Evolutionary conservation across 1,140 invertebrate species (phyloP), one percentile per base, ranked within the genome.

Genomic region (Schlechtendalia chinensis): DNA sequence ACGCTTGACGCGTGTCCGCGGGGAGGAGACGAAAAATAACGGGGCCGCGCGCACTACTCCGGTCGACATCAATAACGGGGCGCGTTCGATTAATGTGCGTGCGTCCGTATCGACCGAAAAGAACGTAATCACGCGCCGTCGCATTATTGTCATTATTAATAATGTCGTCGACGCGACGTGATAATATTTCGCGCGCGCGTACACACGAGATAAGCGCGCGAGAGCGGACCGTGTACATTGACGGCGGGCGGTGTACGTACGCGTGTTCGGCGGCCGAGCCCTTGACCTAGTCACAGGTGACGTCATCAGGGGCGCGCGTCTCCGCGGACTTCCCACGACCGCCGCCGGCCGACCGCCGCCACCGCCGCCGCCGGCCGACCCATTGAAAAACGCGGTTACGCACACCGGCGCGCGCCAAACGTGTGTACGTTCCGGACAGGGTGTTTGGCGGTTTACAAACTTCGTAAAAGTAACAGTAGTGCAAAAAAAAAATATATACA

Each of bases 281-380:
- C 75, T 79, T 79, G 75, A 79, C 75, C 75, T 79, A 79, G 75
- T 79, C 75, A 32, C 56, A 79, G 75, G 75, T 79, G 75, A 79
- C 75, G 75, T 63, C 75, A 79, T 79, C 58, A 63, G 75, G 75
- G 75, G 75, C 75, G 58, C 22, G 39, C 59, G 39, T 79, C 39
- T 58, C 75, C 58, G 75, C 58, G 56, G 54, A 47, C 75, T 61
- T n/a, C 14, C 75, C 32, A 59, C 72, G 29, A 22, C 39, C 22
- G 19, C 12, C 12, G 1, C 22, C 29, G 5, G 53, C 69, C 22
- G 74, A 61, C 75, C 75, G 17, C n/a, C 5, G 50, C n/a, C 16
- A 29, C 71, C 24, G 75, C 75, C 75, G 24, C 58, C 75, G 24
- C 1, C 22, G 75, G 75, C 61, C 75, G 47, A 50, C 39, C 75